Base-by-base conservation (phyloP, 2,113 vertebrate genomes). In the Nesogale talazaci region DNA sequence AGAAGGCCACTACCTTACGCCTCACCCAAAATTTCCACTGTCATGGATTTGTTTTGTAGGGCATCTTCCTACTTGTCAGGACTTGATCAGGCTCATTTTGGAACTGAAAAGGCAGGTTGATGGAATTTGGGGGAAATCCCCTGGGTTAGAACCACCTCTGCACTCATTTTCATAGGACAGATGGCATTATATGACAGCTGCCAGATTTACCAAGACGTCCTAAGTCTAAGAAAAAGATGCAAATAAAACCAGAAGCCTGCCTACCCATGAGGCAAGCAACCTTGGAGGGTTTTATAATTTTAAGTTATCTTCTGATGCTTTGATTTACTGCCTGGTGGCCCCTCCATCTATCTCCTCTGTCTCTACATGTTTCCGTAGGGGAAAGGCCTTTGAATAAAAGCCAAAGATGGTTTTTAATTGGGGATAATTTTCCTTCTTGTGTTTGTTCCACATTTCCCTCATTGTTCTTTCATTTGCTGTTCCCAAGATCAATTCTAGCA, bases 171-270 rank as follows among this genome's bases (percentile, higher is more conserved):
- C 92, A 90, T 89, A 91, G 89, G 93, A 95, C 95, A 96, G 96
- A 97, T 96, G 95, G 96, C 56, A 81, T 87, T 94, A 95, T 91
- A 52, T 96, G 94, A 97, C 96, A 97, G 96, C 95, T 96, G 93
- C 90, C 96, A 95, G 96, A 92, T 92, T 95, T 92, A 52, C 86
- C 76, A 82, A 90, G 94, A 94, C 85, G 93, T 96, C 95, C 85
- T 42, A 89, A 84, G 80, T 85, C 81, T 89, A 72, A 31, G 86
- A 86, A 94, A 69, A 90, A 86, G 88, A 96, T 90, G 94, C 88
- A 63, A 86, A 69, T 36, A 79, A 78, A 94, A 82, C 75, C 84
- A 40, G 86, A 91, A 88, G 88, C 89, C 88, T 69, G 36, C 59
- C 3, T 59, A 70, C 40, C 38, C 83, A 25, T 82, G 31, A 36